Evolutionary conservation across 2,113 vertebrate genomes (phyloP).

Genomic region (Ahaetulla prasina): DNA sequence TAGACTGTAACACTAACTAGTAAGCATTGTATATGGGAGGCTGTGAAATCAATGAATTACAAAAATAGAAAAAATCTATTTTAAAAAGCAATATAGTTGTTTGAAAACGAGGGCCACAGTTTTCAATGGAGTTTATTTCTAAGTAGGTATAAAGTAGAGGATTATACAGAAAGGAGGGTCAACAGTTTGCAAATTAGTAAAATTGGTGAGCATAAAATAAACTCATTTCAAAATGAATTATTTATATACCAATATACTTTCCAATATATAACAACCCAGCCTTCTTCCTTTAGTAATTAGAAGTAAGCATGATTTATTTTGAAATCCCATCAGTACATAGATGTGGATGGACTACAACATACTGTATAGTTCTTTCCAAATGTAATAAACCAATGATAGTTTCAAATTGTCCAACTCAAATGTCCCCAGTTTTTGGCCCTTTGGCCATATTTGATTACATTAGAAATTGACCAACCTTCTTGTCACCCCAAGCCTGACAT

Average conservation of each 20-base stretch:
- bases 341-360: neutral
- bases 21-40: neutral
- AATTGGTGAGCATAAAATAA: neutral
- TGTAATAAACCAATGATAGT: neutral
- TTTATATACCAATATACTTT: neutral
- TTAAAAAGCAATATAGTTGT: neutral
- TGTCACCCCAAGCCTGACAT: neutral
- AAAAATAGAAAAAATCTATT: neutral
- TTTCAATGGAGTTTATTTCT: neutral
- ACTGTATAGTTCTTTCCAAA: neutral
- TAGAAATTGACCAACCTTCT: neutral
- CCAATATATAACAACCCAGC: neutral
- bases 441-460: neutral
- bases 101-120: neutral
- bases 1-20: neutral
- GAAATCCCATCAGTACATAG: neutral
- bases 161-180: neutral
- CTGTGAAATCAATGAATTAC: neutral
- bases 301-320: neutral
- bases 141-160: neutral
- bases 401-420: neutral
- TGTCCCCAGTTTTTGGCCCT: neutral
- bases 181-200: neutral
- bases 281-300: neutral
- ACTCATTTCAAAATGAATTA: neutral